Evolutionary conservation across 2,888 invertebrate species (phyloP).

Genomic region (Halictus ligatus): DNA sequence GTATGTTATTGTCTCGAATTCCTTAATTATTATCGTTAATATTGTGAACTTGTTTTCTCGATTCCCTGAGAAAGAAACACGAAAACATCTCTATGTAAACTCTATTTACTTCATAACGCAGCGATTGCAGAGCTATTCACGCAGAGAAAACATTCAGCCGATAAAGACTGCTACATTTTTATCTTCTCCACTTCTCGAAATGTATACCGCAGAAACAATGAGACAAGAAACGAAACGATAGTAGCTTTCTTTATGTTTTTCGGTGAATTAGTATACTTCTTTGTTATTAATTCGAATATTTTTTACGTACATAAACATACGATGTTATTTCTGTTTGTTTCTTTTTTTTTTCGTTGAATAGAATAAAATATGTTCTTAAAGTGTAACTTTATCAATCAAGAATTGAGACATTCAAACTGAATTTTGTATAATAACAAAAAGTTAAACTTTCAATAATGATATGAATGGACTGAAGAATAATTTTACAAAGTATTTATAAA

Average conservation of each 20-base stretch:
- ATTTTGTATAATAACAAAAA: constrained; percentile 42
- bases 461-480: constrained; percentile 55
- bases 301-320: constrained; percentile 1
- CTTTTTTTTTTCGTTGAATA: constrained; percentile 10
- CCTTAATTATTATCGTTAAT: constrained; percentile 19
- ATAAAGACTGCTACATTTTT: constrained; percentile 63
- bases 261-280: constrained; percentile 24
- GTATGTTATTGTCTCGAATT: constrained; percentile 28
- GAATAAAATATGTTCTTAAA: constrained; percentile 47
- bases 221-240: constrained; percentile 1
- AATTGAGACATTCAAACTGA: constrained; percentile 41
- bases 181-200: constrained; percentile 34
- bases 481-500: constrained; percentile 59
- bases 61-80: constrained; percentile 4
- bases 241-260: constrained; percentile 18
- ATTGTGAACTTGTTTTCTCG: constrained; percentile 23
- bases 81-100: constrained; percentile 36
- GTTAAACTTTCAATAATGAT: constrained; percentile 48
- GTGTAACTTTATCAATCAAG: constrained; percentile 41
- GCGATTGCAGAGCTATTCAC: constrained; percentile 56
- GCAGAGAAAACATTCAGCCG: constrained; percentile 40
- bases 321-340: constrained; percentile 12
- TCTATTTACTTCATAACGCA: constrained; percentile 43
- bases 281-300: constrained; percentile 5
- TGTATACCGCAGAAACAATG: constrained; percentile 18